These are phyloP conservation scores for Psilanteris sp. DNA, from an alignment of 1,140 invertebrate species.

Conservation along the genomic window DNA sequence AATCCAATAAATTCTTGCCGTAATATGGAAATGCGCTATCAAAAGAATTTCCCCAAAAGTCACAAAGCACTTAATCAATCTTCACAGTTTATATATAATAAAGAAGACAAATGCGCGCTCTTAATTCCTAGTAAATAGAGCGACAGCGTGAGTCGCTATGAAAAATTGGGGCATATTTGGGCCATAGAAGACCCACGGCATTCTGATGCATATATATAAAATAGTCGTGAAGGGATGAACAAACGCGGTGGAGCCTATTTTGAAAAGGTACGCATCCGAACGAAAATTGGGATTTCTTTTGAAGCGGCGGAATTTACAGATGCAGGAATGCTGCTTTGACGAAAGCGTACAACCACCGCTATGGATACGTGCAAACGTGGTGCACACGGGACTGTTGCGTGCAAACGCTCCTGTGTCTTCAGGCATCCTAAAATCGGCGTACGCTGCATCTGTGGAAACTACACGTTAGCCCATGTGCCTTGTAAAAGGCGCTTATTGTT, in stretches of 20 bases:
- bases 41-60: constrained; percentile 12
- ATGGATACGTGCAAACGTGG: constrained; percentile 20
- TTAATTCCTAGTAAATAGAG: constrained; percentile 17
- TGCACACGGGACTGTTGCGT: constrained; percentile 47
- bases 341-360: constrained; percentile 32
- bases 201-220: constrained; percentile 10
- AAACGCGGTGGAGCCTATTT: constrained; percentile 21
- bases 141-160: constrained; percentile 3
- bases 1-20: no score
- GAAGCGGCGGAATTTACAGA: constrained; percentile 34
- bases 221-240: background rate
- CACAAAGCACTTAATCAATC: constrained; percentile 30
- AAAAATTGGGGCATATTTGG: constrained; percentile 12
- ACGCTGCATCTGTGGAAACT: constrained; percentile 57
- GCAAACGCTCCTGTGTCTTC: constrained; percentile 52
- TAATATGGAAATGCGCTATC: no score
- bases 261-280: constrained; percentile 16
- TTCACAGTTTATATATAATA: background rate
- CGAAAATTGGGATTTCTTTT: constrained; percentile 51
- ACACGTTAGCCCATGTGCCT: constrained; percentile 38
- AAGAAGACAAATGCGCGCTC: constrained; percentile 15
- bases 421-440: constrained; percentile 49
- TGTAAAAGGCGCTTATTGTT: constrained; percentile 47
- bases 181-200: background rate
- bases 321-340: constrained; percentile 56